Conservation (phyloP, 2,797 vertebrate species). For the Petrocephalus schoutedeni region DNA sequence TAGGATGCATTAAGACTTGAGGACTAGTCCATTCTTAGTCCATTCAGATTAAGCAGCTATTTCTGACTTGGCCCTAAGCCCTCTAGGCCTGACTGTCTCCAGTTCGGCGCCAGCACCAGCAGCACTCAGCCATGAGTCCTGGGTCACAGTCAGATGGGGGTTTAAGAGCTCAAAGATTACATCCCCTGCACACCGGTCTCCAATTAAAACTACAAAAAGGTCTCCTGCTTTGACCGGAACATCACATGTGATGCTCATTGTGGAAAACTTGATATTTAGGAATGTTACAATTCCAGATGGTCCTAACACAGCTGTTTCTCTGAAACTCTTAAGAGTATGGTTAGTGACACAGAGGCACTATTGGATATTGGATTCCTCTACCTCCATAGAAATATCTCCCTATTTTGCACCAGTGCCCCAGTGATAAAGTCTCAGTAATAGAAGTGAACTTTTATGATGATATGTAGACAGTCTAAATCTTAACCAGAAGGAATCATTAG, state of each 20-base stretch:
- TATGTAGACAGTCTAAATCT: not conserved
- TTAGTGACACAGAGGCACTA: not conserved
- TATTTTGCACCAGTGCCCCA: not conserved
- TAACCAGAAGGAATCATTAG: not conserved
- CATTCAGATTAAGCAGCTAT: constrained; percentile 9
- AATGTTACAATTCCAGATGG: not conserved
- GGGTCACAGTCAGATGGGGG: constrained; percentile 1
- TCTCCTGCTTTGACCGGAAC: not conserved
- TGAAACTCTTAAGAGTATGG: not conserved
- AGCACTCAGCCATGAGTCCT: constrained; percentile 1
- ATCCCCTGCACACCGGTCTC: not conserved
- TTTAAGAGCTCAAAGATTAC: not conserved
- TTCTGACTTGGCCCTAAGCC: not conserved
- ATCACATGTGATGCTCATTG: not conserved
- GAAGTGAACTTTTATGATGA: not conserved
- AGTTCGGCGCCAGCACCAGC: not conserved
- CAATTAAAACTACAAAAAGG: constrained; percentile 8
- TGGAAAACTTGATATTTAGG: not conserved
- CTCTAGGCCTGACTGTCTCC: not conserved
- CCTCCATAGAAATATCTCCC: not conserved
- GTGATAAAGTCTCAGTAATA: not conserved
- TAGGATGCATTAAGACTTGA: not conserved
- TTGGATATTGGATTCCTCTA: not conserved
- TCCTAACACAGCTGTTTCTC: not conserved
- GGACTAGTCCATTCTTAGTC: not conserved